Conservation (phyloP, 2,797 vertebrate species). For the Microcaecilia unicolor region DNA sequence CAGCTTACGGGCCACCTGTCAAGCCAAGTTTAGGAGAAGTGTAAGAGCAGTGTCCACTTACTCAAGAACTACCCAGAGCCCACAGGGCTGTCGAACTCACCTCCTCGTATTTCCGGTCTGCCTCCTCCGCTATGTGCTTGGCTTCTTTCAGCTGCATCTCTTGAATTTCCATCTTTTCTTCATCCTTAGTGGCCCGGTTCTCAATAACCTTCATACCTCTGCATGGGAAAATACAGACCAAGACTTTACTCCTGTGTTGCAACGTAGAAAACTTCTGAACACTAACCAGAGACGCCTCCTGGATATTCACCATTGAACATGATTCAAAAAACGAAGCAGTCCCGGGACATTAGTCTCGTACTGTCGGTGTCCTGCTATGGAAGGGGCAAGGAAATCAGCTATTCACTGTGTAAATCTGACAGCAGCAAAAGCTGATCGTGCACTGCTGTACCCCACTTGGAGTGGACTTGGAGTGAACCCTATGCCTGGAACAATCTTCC, state of each 20-base stretch:
- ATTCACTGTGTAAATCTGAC: too few relatives aligned
- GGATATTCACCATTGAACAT: too few relatives aligned
- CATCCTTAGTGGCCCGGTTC: slow-evolving; percentile 88
- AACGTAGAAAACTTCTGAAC: too few relatives aligned
- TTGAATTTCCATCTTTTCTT: slow-evolving; percentile 96
- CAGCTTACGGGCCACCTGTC: slow-evolving; percentile 87
- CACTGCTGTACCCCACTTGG: too few relatives aligned
- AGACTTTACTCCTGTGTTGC: neutral
- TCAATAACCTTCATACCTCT: slow-evolving; percentile 98
- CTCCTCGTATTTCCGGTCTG: slow-evolving; percentile 96
- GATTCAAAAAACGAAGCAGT: too few relatives aligned
- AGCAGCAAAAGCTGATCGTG: too few relatives aligned
- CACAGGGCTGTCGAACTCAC: slow-evolving; percentile 47
- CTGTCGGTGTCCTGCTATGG: too few relatives aligned
- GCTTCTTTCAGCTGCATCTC: slow-evolving; percentile 96
- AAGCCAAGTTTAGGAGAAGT: neutral
- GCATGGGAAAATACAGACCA: slow-evolving; percentile 9
- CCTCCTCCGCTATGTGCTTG: slow-evolving; percentile 93
- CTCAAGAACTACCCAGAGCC: fast-evolving
- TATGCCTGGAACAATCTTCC: too few relatives aligned
- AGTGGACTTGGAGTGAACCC: too few relatives aligned
- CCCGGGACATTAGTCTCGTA: too few relatives aligned
- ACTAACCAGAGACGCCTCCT: too few relatives aligned
- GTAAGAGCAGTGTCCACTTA: fast-evolving
- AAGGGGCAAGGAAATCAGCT: too few relatives aligned